These are phyloP conservation scores for Mythimna albipuncta DNA, from an alignment of 2,888 invertebrate species.

Conservation along the genomic window DNA sequence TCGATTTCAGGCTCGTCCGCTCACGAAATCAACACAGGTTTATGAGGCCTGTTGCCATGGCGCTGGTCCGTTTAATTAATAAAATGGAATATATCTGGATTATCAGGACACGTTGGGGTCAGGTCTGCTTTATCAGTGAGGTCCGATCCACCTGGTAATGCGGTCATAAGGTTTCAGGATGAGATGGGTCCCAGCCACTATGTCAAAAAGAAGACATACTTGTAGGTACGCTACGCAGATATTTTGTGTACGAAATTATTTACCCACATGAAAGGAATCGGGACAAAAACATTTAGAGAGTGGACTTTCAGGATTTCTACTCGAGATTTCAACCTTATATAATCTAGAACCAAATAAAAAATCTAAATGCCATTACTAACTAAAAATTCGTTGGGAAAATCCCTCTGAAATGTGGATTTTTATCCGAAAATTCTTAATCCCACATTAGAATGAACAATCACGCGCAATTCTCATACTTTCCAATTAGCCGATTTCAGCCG, in stretches of 20 bases:
- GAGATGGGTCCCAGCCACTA: conserved; percentile 21
- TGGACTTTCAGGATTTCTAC: not conserved
- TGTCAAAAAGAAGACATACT: conserved; percentile 15
- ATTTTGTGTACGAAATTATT: not conserved
- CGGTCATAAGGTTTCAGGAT: conserved; percentile 1
- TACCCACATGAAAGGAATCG: not conserved
- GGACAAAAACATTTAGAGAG: not conserved
- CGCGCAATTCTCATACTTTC: conserved; percentile 29
- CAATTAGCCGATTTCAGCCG: conserved; percentile 29
- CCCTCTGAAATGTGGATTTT: conserved; percentile 3
- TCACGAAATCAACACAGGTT: conserved; percentile 42
- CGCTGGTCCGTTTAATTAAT: conserved; percentile 19
- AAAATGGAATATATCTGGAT: conserved; percentile 25
- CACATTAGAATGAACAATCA: conserved; percentile 42
- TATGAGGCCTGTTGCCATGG: conserved; percentile 16
- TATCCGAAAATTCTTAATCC: conserved; percentile 41
- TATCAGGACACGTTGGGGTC: conserved; percentile 23
- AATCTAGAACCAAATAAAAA: not conserved
- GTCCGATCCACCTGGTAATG: conserved; percentile 28
- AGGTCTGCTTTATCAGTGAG: conserved; percentile 28
- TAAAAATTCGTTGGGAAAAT: conserved; percentile 10
- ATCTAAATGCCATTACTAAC: not conserved
- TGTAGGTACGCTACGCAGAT: not conserved
- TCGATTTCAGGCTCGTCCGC: conserved; percentile 35
- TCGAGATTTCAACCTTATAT: not conserved